Conservation (phyloP, 2,113 vertebrate genomes). For the Lepus americanus region DNA sequence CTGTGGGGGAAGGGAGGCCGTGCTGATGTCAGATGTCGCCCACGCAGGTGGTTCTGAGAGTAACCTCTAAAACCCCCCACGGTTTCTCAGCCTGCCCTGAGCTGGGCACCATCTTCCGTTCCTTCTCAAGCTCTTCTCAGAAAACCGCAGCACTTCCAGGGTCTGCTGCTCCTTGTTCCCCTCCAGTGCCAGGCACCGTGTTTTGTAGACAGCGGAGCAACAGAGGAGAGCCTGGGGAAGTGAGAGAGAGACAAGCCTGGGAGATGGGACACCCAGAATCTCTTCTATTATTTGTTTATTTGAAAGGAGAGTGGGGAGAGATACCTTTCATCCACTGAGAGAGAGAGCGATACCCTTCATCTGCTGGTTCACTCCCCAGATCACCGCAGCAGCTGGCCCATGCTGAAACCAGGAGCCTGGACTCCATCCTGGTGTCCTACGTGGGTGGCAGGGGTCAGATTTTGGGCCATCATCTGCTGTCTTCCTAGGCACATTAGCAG, state of each 20-base stretch:
- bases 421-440: too few species aligned
- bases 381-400: too few species aligned
- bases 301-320: too few species aligned
- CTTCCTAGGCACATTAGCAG: too few species aligned
- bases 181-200: background rate
- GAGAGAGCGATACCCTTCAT: too few species aligned
- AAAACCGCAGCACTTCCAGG: too few species aligned
- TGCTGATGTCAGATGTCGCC: background rate
- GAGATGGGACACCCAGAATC: background rate
- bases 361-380: too few species aligned
- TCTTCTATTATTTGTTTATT: too few species aligned
- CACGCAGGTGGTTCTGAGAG: background rate
- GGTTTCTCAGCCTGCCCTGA: background rate
- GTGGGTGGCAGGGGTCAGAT: too few species aligned
- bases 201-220: background rate
- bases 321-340: too few species aligned
- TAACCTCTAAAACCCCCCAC: background rate
- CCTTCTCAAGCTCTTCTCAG: rapidly evolving
- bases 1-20: background rate
- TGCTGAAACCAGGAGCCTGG: too few species aligned
- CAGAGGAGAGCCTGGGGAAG: background rate
- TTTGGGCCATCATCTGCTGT: too few species aligned
- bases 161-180: background rate
- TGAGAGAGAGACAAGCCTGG: background rate
- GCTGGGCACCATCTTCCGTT: rapidly evolving